Base-by-base conservation (phyloP, 2,888 invertebrate species). In the Girardia tigrina region DNA sequence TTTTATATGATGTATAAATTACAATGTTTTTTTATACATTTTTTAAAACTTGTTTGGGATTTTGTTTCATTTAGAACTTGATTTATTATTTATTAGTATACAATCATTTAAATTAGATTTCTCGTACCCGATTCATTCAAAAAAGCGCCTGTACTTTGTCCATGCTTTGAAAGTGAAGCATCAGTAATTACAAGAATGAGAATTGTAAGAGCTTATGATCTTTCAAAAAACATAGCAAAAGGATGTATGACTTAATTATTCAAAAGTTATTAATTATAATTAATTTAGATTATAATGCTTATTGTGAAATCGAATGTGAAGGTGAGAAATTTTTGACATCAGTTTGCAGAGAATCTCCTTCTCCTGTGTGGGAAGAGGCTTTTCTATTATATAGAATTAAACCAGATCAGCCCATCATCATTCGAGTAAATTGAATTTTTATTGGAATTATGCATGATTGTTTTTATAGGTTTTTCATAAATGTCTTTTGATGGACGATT, bases 251-350 rank as follows among this genome's bases (percentile, higher is more conserved):
- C 16, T 36, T 36, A 36, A 12, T 36, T 12, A 36, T 16, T 36
- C 36, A 36, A 36, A 36, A 12, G 36, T 36, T 16, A 36, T 16
- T 36, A 16, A 36, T 36, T 12, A 36, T 36, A 36, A 36, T 12
- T 12, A 12, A 36, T 36, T 36, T 16, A 56, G 56, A 56, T 56
- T 23, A 56, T 56, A 56, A 56, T 56, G 56, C 56, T 16, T 56
- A 56, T 56, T 56, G 56, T 16, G 56, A 56, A 56, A 56, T 56
- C 23, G 56, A 56, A n/a, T 56, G 56, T 23, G 56, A 56, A 56
- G 56, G 56, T 12, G 56, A 56, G 23, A 56, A 4, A 8, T 56
- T 20, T 56, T 8, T 56, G n/a, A 56, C 56, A 56, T 56, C 56
- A 56, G n/a, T 56, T 20, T 6, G n/a, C 23, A 56, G 23, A 56